Conservation (phyloP, 2,113 vertebrate genomes). For the Machaerirhynchus nigripectus region DNA sequence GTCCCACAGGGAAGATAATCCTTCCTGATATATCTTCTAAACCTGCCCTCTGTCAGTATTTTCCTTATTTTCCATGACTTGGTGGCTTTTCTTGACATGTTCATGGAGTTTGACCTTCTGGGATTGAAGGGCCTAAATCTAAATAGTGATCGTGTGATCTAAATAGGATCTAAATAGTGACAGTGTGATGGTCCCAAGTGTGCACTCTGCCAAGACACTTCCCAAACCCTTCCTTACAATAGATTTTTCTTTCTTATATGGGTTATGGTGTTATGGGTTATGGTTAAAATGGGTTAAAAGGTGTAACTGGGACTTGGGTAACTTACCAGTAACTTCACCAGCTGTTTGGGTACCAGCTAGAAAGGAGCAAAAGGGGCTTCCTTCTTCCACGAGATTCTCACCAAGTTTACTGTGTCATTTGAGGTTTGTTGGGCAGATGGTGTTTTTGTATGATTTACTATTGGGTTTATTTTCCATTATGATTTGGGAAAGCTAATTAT, state of each 20-base stretch:
- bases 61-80: background rate
- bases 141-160: background rate
- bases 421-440: background rate
- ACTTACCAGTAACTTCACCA: background rate
- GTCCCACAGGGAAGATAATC: background rate
- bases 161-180: background rate
- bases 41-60: background rate
- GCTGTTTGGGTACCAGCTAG: background rate
- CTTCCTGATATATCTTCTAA: background rate
- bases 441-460: background rate
- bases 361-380: background rate
- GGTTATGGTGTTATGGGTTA: too few species aligned
- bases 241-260: background rate
- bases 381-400: background rate
- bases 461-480: background rate
- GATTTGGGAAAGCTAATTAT: background rate
- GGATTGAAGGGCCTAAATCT: accelerated
- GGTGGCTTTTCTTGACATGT: background rate
- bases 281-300: background rate
- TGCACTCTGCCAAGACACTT: background rate
- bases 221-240: background rate
- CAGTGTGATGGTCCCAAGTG: background rate
- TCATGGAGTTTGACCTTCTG: background rate
- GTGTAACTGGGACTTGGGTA: background rate
- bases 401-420: background rate